A percentile compares a stretch with the other conserved stretches of the same genome.
Evolutionary conservation across 2,113 vertebrate species (phyloP).

Genomic region (Limanda limanda): DNA sequence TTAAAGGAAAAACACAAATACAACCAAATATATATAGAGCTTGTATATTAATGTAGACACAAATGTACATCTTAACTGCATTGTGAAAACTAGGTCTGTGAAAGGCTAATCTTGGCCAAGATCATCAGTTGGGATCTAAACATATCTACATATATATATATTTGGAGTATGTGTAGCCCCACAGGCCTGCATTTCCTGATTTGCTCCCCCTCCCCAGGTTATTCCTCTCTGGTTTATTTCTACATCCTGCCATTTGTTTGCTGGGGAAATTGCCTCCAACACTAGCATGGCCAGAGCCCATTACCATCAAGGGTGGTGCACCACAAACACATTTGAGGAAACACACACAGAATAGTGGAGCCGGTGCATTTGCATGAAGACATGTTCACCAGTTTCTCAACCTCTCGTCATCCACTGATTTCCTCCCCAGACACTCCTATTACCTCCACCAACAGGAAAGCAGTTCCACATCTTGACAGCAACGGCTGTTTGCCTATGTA

Average conservation of each 20-base stretch:
- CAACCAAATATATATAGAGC: too few relatives aligned
- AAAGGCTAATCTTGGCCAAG: too few relatives aligned
- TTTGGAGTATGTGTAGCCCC: too few relatives aligned
- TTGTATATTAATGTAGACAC: too few relatives aligned
- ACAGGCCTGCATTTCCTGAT: neutral
- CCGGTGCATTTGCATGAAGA: constrained; percentile 55
- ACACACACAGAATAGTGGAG: constrained; percentile 21
- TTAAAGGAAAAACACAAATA: too few relatives aligned
- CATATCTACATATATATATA: too few relatives aligned
- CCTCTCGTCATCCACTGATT: constrained; percentile 54
- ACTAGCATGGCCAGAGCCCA: constrained; percentile 17
- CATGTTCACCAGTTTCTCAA: constrained; percentile 55
- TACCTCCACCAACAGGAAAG: constrained; percentile 44
- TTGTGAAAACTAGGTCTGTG: too few relatives aligned
- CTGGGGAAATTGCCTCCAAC: constrained; percentile 50
- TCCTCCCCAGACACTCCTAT: constrained; percentile 49
- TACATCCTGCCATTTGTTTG: constrained; percentile 39
- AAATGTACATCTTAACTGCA: too few relatives aligned
- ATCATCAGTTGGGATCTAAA: too few relatives aligned
- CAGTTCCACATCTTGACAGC: constrained; percentile 54
- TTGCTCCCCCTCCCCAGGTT: neutral
- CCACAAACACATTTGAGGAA: constrained; percentile 30
- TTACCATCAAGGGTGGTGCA: constrained; percentile 46
- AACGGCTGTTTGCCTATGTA: constrained; percentile 50
- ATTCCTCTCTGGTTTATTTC: constrained; percentile 35